Evolutionary conservation across 2,888 invertebrate genomes (phyloP).

Genomic region (Chloroclysta siterata): DNA sequence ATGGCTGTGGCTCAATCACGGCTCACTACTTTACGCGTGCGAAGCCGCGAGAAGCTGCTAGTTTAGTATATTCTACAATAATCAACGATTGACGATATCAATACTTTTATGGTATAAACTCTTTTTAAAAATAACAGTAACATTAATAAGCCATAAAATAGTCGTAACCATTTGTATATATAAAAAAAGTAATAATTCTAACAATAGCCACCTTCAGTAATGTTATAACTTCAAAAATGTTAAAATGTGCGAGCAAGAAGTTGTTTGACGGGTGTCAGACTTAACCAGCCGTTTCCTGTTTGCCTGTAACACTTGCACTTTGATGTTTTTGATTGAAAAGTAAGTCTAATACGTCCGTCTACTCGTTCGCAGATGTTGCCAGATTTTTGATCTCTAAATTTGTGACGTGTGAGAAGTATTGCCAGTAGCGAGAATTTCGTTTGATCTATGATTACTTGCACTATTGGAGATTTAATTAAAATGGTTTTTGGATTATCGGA

Average conservation of each 20-base stretch:
- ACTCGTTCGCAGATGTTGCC: conserved; percentile 19
- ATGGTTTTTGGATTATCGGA: neutral
- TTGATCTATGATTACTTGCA: conserved; percentile 13
- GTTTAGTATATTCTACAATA: no score
- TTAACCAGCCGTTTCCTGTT: conserved; percentile 9
- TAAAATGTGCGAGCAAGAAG: neutral
- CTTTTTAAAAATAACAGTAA: no score
- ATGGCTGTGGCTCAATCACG: no score
- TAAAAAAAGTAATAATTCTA: no score
- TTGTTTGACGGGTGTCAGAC: neutral
- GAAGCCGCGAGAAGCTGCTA: no score
- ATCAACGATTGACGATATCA: no score
- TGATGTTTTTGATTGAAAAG: conserved; percentile 38
- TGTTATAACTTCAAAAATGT: no score
- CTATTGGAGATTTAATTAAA: neutral
- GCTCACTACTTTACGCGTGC: no score
- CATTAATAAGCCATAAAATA: no score
- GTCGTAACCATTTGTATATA: no score
- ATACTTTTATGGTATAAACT: no score
- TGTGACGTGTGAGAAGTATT: conserved; percentile 15
- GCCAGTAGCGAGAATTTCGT: conserved; percentile 6
- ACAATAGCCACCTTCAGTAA: no score
- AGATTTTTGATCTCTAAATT: conserved; percentile 25
- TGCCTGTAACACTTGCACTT: conserved; percentile 26
- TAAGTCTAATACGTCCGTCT: conserved; percentile 29